phyloP scores from a whole-genome alignment of 2,113 vertebrate species.

The Eclectus roratus region DNA sequence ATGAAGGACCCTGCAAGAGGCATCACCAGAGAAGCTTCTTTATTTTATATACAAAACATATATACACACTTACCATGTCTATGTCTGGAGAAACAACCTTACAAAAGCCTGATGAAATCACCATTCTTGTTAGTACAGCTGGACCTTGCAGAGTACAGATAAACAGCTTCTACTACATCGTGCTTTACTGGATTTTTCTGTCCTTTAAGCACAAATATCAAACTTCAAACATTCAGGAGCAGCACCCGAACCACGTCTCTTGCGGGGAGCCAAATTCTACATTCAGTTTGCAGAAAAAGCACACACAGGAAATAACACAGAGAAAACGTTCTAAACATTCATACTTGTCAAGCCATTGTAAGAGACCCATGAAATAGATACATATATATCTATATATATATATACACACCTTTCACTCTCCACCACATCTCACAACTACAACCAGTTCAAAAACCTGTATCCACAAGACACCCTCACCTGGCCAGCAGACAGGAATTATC shows the following conservation, averaged over 20 bases:
- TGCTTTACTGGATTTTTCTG: not conserved
- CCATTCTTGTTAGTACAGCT: not conserved
- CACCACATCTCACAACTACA: not conserved
- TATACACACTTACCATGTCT: no score
- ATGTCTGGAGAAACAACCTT: not conserved
- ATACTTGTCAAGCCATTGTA: not conserved
- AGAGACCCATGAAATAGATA: not conserved
- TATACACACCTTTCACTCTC: not conserved
- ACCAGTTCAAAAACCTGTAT: not conserved
- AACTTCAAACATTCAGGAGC: not conserved
- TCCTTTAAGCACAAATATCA: not conserved
- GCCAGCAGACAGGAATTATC: accelerated
- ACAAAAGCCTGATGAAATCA: not conserved
- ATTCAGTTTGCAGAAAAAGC: not conserved
- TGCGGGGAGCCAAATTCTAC: not conserved
- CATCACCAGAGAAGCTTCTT: not conserved
- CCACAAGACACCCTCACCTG: not conserved
- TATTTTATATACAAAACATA: not conserved
- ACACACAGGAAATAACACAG: not conserved
- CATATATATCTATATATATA: no score
- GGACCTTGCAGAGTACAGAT: not conserved
- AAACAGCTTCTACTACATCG: not conserved
- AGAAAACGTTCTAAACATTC: not conserved
- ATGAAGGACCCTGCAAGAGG: not conserved
- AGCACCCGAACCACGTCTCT: accelerated